Evolutionary conservation across 1,140 invertebrate genomes (phyloP), one percentile per base, ranked within the genome.

Genomic region (Araneus ventricosus): DNA sequence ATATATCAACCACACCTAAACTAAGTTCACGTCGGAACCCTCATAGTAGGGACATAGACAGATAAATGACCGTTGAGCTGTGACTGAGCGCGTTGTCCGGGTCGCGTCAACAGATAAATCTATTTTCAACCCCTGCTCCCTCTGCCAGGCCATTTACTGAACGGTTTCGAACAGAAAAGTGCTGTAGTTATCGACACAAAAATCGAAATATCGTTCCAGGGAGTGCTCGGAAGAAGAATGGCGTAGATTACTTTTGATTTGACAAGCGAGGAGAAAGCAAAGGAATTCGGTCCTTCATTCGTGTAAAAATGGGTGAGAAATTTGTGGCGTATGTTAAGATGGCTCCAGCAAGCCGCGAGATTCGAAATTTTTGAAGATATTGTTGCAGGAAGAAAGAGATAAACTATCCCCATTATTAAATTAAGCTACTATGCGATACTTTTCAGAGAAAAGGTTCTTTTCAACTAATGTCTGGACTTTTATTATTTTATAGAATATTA

Each of bases 51-150:
- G 27, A 67, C 63, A 27, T 34, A 34, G 67, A 70, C 67, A 70
- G 67, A 70, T 10, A 70, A 70, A 70, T 70, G 67, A 34, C 67
- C 34, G 27, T 6, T 34, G 17, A 34, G 30, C 30, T 34, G 67
- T 70, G 67, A 70, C 34, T 70, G 67, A 70, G 67, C 8, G 27
- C 27, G 27, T 14, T 30, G 67, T 30, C 67, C 67, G 27, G 0
- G 67, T 37, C 27, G 67, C 67, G 67, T 34, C 67, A 70, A 70
- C 67, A 70, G 67, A 70, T 70, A 70, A 70, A 70, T 70, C 67
- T 30, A 70, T 70, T 70, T 70, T 70, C 67, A 30, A 27, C 30
- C 67, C 8, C 30, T 75, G 30, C 67, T 30, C 20, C 34, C 17
- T 75, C 1, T 14, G 17, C 24, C n/a, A 75, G 34, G 30, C 3